Conservation (phyloP, 2,113 vertebrate species). For the Perca fluviatilis region DNA sequence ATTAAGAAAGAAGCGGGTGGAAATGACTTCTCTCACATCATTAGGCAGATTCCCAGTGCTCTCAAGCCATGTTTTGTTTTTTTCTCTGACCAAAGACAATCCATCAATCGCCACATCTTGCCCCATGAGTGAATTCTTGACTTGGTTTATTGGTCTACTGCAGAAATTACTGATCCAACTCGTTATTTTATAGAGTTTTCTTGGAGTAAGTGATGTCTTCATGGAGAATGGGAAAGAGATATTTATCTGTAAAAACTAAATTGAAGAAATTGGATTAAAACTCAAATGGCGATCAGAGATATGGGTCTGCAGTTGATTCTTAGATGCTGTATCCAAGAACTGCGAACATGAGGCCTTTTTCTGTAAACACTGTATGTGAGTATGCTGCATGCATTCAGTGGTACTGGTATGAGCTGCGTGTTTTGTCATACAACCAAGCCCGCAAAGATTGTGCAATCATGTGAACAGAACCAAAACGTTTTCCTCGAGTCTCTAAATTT, state of each 20-base stretch:
- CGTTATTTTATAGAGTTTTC: constrained; percentile 13
- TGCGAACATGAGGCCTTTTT: constrained; percentile 11
- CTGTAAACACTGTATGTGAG: neutral
- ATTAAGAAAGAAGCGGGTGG: constrained; percentile 58
- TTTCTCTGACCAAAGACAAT: constrained; percentile 16
- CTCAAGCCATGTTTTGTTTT: constrained; percentile 13
- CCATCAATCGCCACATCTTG: constrained; percentile 13
- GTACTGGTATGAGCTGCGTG: constrained; percentile 14
- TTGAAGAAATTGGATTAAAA: neutral
- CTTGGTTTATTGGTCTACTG: constrained; percentile 5
- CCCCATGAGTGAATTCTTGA: neutral
- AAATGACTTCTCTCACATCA: constrained; percentile 62
- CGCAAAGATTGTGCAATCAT: constrained; percentile 61
- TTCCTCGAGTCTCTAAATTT: constrained; percentile 59
- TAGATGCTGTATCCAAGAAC: constrained; percentile 31
- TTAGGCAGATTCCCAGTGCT: constrained; percentile 52
- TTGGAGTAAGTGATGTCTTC: neutral
- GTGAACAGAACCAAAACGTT: constrained; percentile 50
- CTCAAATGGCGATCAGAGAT: constrained; percentile 17
- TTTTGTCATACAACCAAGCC: constrained; percentile 67
- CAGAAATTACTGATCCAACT: neutral
- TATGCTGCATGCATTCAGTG: constrained; percentile 12
- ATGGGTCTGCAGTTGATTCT: neutral
- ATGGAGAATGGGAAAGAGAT: neutral
- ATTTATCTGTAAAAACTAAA: constrained; percentile 18